A percentile compares a stretch with the other conserved stretches of the same genome.
Conservation (phyloP, 64 coral and sea anemone genomes). For the Pocillopora damicornis region DNA sequence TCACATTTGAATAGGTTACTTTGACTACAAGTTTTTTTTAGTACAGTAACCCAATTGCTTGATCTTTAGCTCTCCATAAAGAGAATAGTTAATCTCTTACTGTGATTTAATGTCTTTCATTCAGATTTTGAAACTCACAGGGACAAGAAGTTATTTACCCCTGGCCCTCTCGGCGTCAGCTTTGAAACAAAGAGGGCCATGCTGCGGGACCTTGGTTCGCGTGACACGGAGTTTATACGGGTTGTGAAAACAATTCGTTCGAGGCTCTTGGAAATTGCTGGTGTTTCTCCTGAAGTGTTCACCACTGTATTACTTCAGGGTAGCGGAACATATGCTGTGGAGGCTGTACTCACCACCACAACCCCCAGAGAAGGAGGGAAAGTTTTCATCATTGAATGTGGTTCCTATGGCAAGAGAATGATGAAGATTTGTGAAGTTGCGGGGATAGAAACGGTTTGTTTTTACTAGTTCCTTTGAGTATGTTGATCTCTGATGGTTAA, state of each 20-base stretch:
- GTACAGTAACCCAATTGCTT: too few relatives aligned
- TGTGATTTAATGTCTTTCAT: background rate
- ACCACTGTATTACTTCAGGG: constrained; percentile 78
- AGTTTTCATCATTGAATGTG: constrained; percentile 86
- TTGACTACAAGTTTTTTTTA: too few relatives aligned
- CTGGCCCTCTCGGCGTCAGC: constrained; percentile 78
- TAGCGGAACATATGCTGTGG: constrained; percentile 82
- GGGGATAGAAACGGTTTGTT: constrained; percentile 84
- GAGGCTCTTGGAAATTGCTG: constrained; percentile 81
- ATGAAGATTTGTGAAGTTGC: constrained; percentile 80
- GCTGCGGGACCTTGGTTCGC: constrained; percentile 92
- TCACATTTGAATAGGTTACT: too few relatives aligned
- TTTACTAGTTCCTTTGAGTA: background rate
- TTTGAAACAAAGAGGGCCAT: constrained; percentile 85
- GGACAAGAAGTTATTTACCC: constrained; percentile 96
- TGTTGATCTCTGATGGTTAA: too few relatives aligned
- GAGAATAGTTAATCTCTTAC: too few relatives aligned
- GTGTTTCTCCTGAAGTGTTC: constrained; percentile 71
- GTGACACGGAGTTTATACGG: constrained; percentile 83
- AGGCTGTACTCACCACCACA: constrained; percentile 82
- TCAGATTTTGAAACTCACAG: constrained; percentile 44
- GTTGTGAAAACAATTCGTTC: constrained; percentile 80
- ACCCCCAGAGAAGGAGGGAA: constrained; percentile 74
- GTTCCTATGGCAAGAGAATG: constrained; percentile 95
- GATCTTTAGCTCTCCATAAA: too few relatives aligned